Base-by-base conservation (phyloP, 2,113 vertebrate genomes). In the Atherinomorus stipes region DNA sequence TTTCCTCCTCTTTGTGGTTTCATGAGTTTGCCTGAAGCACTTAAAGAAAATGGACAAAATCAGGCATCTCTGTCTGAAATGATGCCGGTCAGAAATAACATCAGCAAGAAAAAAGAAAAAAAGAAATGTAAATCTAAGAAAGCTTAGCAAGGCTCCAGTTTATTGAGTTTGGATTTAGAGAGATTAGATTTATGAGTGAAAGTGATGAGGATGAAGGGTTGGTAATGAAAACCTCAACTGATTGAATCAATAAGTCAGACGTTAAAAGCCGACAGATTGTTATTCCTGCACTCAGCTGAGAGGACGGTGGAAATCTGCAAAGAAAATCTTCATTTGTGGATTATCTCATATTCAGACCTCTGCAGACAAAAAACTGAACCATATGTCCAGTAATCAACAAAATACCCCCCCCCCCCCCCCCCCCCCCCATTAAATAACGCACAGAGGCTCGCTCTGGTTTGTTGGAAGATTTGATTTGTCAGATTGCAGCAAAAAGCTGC, bases 361-460 rank as follows among this genome's bases (percentile, higher is more conserved):
- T 37, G 42, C 50, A 7, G 28, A 31, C 31, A 4, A 34, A 34
- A 34, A 34, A 4, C 31, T 34, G 22, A 75, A 8, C 1, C 13
- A 76, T 72, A 67, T 71, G 71, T 34, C 25, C 15, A 16, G 42
- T 26, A 66, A 75, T 71, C 62, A 66, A 59, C 26, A 40, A 66
- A 50, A 57, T 25, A 0, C 49, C 21, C 1, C 25, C 74, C n/a
- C n/a, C n/a, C n/a, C n/a, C n/a, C n/a, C n/a, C n/a, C n/a, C n/a
- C n/a, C n/a, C n/a, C n/a, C n/a, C n/a, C n/a, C n/a, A n/a, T 7
- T 34, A 34, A 34, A 28, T 28, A 28, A 9, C 31, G 4, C 9
- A 21, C 38, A 23, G 21, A 8, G 16, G 19, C 3, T 18, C 31
- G 16, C 52, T 13, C 26, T 3, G 13, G 11, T 34, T 34, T 34